Evolutionary conservation across 2,113 vertebrate genomes (phyloP), one percentile per base, ranked within the genome.

Genomic region (Channa argus): DNA sequence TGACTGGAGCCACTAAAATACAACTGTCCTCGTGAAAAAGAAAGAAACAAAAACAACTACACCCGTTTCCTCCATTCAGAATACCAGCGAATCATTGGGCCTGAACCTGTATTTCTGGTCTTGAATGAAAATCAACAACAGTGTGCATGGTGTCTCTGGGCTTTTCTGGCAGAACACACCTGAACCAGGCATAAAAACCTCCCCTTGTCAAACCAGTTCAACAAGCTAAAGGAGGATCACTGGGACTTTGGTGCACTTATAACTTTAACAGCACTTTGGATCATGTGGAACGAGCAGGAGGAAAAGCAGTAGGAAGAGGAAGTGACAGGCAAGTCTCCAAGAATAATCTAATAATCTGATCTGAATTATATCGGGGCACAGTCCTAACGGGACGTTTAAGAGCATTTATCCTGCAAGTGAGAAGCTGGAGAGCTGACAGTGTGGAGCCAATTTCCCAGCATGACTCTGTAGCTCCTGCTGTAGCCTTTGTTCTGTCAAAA

Each of bases 81-180:
- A 74, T 34, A 81, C 7, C 69, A 81, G 41, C 8, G 7, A 10
- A 64, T 82, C 71, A 72, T n/a, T 7, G n/a, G n/a, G 39, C 36
- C 56, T 37, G 52, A 86, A 87, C 88, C 75, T 54, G 85, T 77
- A 76, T 77, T 87, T 84, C 89, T 64, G 58, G 81, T 89, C 59
- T 55, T 24, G 46, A 72, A 80, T 59, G 71, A 59, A 77, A 87
- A 83, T 71, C 49, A 77, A 67, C 54, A 53, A 33, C 66, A 68
- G 37, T 52, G 43, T 59, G 33, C 4, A 63, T 63, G 43, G 7
- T 0, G 14, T 72, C 61, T 76, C 24, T 13, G 58, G 24, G 24
- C 24, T 24, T 51, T 39, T 58, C 47, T 65, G 33, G 56, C 24
- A 71, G 13, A 15, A 38, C 34, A 73, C 73, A 74, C 55, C 61